phyloP scores from a whole-genome alignment of 2,888 invertebrate species.

The Sturmia bella region DNA sequence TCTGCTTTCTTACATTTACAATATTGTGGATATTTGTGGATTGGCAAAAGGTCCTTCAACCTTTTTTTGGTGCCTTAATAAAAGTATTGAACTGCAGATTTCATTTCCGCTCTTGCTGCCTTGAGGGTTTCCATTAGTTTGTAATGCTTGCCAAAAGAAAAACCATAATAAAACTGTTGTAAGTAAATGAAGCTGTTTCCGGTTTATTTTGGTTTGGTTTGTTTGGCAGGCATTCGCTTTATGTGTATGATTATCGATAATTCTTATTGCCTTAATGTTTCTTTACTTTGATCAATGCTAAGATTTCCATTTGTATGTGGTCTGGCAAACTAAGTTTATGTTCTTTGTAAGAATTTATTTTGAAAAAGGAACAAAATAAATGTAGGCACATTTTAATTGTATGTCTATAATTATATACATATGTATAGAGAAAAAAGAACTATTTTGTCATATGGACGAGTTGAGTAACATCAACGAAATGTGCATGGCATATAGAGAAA shows the following conservation, averaged over 20 bases:
- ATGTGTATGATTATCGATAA: slow-evolving; percentile 55
- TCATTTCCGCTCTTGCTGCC: slow-evolving; percentile 5
- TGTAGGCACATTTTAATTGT: too few species aligned
- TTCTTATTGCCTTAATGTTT: slow-evolving; percentile 27
- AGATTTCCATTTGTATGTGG: slow-evolving; percentile 46
- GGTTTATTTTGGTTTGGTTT: slow-evolving; percentile 46
- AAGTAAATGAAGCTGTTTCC: slow-evolving; percentile 66
- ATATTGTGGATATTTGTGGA: slow-evolving; percentile 60
- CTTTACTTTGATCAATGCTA: background rate
- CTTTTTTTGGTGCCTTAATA: slow-evolving; percentile 15
- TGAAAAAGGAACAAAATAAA: too few species aligned
- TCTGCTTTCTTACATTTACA: slow-evolving; percentile 47
- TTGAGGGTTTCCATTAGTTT: slow-evolving; percentile 25
- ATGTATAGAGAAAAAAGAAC: too few species aligned
- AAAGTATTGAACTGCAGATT: slow-evolving; percentile 47
- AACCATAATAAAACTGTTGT: slow-evolving; percentile 28
- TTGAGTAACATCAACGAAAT: too few species aligned
- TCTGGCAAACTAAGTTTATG: background rate
- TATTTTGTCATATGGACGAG: too few species aligned
- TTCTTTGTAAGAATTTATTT: too few species aligned
- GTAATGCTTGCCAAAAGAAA: slow-evolving; percentile 21
- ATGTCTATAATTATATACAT: too few species aligned
- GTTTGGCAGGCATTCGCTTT: background rate
- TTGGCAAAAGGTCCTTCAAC: slow-evolving; percentile 14
- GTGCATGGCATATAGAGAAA: too few species aligned